Evolutionary conservation across 2,113 vertebrate genomes (phyloP).

Genomic region (Bombycilla garrulus): DNA sequence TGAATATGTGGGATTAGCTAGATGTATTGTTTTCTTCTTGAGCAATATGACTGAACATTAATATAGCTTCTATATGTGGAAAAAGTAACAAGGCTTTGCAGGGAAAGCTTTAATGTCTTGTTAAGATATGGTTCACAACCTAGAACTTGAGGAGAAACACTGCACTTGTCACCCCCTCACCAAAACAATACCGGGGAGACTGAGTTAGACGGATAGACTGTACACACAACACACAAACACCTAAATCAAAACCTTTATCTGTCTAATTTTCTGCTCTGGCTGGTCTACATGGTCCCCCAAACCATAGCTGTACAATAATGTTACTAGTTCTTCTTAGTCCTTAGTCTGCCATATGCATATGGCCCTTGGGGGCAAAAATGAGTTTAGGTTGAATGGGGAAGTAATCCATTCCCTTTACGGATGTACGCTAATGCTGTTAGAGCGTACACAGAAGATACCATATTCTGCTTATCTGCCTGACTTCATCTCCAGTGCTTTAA

Average conservation of each 20-base stretch:
- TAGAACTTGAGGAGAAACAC: neutral
- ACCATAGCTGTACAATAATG: neutral
- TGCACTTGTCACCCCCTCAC: neutral
- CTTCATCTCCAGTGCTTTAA: neutral
- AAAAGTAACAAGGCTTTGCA: neutral
- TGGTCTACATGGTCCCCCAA: neutral
- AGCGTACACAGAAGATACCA: neutral
- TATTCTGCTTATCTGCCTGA: neutral
- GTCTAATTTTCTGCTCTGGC: neutral
- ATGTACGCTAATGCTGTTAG: neutral
- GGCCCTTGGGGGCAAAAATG: neutral
- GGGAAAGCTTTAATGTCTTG: neutral
- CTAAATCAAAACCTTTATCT: neutral
- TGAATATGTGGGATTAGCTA: neutral
- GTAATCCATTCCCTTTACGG: neutral
- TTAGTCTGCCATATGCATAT: neutral
- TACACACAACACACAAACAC: neutral
- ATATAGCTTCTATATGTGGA: neutral
- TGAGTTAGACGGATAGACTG: neutral
- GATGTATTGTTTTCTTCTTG: constrained; percentile 5
- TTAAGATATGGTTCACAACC: neutral
- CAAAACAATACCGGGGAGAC: neutral
- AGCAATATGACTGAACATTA: neutral
- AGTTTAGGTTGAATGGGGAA: neutral
- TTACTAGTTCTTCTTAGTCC: neutral